phyloP scores from a whole-genome alignment of 2,113 vertebrate genomes.

The Catharus minimus region DNA sequence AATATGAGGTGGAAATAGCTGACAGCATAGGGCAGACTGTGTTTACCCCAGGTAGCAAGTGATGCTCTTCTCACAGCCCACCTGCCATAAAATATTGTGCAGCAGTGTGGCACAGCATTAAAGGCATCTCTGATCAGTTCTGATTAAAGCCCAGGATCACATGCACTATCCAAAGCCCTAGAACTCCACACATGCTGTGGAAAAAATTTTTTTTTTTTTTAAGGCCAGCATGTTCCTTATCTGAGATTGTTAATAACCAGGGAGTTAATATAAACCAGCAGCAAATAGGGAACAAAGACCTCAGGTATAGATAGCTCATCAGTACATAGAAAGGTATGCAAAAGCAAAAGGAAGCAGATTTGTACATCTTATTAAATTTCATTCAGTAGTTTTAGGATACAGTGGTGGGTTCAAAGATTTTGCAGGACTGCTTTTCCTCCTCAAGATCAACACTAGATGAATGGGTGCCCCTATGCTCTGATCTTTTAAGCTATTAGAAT shows the following conservation, averaged over 20 bases:
- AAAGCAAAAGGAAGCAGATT: background rate
- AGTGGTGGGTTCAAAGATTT: background rate
- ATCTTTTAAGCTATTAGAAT: background rate
- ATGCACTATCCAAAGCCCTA: background rate
- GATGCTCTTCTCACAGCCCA: background rate
- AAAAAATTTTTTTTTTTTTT: background rate
- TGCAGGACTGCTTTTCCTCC: background rate
- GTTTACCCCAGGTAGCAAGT: background rate
- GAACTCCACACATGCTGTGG: background rate
- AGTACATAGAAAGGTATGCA: background rate
- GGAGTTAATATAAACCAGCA: background rate
- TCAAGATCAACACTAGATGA: background rate
- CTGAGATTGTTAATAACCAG: background rate
- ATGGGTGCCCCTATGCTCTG: background rate
- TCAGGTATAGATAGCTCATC: background rate
- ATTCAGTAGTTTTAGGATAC: background rate
- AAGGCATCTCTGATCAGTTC: background rate
- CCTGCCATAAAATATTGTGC: background rate
- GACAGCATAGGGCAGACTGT: background rate
- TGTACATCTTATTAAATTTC: background rate
- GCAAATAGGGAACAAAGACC: background rate
- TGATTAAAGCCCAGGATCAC: background rate
- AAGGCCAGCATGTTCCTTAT: background rate
- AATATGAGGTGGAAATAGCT: background rate
- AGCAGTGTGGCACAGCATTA: background rate